Evolutionary conservation across 1,140 invertebrate species (phyloP).

Genomic region (Drosophila rufa): DNA sequence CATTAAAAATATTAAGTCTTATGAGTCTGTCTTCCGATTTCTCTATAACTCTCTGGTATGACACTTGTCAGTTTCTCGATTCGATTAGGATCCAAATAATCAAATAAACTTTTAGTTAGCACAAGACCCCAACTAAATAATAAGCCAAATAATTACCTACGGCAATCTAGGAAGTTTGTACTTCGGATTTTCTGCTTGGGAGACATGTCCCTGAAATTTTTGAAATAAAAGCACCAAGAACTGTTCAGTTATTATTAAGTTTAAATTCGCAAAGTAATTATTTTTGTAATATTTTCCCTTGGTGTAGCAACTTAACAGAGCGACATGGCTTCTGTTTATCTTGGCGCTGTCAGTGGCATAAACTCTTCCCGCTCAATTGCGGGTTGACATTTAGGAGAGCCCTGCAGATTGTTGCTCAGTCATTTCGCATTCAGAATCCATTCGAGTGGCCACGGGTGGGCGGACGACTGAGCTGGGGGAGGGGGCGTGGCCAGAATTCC

Average conservation of each 20-base stretch:
- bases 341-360: constrained; percentile 55
- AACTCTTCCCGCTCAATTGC: constrained; percentile 30
- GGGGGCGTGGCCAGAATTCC: constrained; percentile 20
- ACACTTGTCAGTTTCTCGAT: background rate
- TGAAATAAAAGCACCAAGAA: too few species aligned
- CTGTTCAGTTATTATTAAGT: too few species aligned
- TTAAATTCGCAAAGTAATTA: too few species aligned
- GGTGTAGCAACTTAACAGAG: constrained; percentile 37
- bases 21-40: too few species aligned
- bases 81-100: background rate
- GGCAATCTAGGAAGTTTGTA: too few species aligned
- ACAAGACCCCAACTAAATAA: background rate
- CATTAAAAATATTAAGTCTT: too few species aligned
- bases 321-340: constrained; percentile 73
- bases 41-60: background rate
- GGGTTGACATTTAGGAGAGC: constrained; percentile 68
- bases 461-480: background rate
- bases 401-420: constrained; percentile 46
- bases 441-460: constrained; percentile 46
- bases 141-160: too few species aligned
- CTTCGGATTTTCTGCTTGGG: background rate
- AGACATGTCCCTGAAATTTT: too few species aligned
- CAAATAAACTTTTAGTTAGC: background rate
- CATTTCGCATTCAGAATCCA: constrained; percentile 72
- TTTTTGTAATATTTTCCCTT: background rate